Conservation (phyloP, 2,797 vertebrate genomes). For the Leptoclinus maculatus region DNA sequence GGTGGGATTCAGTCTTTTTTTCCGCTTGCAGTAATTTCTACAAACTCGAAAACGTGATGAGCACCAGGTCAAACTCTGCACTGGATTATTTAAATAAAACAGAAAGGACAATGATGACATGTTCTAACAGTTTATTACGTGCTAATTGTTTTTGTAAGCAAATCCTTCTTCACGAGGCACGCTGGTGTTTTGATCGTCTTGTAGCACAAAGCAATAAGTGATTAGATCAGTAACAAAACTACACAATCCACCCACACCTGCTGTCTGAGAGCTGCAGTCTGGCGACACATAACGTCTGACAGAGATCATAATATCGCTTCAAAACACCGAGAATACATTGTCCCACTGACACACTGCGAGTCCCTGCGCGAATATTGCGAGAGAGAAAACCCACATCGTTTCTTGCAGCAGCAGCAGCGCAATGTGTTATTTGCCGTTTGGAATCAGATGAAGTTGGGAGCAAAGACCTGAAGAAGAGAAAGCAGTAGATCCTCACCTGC, state of each 20-base stretch:
- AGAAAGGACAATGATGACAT: neutral
- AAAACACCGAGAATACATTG: neutral
- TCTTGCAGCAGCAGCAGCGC: neutral
- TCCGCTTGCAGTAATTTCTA: neutral
- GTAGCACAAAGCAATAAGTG: neutral
- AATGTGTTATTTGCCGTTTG: neutral
- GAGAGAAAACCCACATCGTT: rapidly evolving
- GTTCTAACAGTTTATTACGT: neutral
- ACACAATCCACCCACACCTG: neutral
- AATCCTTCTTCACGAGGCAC: neutral
- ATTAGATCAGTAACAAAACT: neutral
- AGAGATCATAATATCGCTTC: too few relatives aligned
- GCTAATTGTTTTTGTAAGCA: neutral
- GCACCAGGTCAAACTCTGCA: neutral
- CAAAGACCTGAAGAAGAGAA: neutral
- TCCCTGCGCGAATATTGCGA: neutral
- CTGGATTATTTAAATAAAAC: neutral
- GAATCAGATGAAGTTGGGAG: too few relatives aligned
- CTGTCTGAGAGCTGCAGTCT: neutral
- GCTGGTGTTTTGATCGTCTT: neutral
- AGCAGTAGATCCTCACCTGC: slow-evolving; percentile 83
- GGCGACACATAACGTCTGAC: neutral
- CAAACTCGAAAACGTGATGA: slow-evolving; percentile 3
- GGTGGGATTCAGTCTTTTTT: neutral
- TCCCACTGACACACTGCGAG: neutral